These are phyloP conservation scores for Phasia obesa DNA, from an alignment of 2,888 invertebrate species.

Conservation along the genomic window DNA sequence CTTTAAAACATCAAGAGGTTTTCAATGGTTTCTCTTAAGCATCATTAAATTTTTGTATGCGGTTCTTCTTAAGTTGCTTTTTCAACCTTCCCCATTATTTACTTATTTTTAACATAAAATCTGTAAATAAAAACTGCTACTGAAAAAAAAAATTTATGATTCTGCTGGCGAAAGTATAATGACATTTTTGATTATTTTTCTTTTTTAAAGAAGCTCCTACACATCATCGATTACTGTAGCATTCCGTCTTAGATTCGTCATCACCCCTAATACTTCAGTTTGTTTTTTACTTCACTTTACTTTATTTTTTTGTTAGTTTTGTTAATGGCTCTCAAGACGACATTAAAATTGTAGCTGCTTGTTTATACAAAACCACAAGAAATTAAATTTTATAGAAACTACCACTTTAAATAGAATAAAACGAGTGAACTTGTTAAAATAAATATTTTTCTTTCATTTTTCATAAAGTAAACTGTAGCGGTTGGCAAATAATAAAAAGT, in stretches of 20 bases:
- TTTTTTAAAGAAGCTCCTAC: slow-evolving; percentile 19
- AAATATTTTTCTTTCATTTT: slow-evolving; percentile 56
- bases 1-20: background rate
- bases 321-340: slow-evolving; percentile 67
- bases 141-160: background rate
- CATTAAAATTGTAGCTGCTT: slow-evolving; percentile 64
- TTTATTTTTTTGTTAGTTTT: slow-evolving; percentile 37
- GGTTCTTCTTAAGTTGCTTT: background rate
- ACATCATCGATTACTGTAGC: slow-evolving; percentile 49
- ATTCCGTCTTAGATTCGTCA: slow-evolving; percentile 3
- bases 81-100: slow-evolving; percentile 23
- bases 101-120: slow-evolving; percentile 7
- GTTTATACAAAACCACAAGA: background rate
- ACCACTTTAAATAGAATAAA: background rate
- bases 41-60: background rate
- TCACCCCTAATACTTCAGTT: background rate
- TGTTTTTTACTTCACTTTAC: background rate
- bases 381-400: background rate
- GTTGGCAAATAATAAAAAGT: slow-evolving; percentile 16
- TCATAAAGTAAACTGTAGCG: slow-evolving; percentile 22
- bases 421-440: slow-evolving; percentile 38
- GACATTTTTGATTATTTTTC: slow-evolving; percentile 9
- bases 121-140: slow-evolving; percentile 15
- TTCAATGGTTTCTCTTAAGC: background rate
- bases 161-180: slow-evolving; percentile 14